Evolutionary conservation across 2,113 vertebrate genomes (phyloP).

Genomic region (Leptocoma aspasia): DNA sequence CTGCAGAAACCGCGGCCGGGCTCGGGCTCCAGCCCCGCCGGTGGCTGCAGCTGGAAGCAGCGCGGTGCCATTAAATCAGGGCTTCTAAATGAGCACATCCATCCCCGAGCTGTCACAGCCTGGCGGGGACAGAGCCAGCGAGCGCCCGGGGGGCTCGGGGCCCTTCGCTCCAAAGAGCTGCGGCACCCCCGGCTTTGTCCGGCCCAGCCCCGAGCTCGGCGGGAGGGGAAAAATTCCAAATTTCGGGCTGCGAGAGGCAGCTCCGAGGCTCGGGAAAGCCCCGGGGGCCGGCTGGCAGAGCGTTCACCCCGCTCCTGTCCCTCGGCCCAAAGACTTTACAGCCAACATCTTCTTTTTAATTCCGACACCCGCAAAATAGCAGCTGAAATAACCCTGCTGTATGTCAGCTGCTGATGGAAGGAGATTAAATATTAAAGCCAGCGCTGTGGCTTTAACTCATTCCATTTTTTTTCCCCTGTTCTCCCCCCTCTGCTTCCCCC

Average conservation of each 20-base stretch:
- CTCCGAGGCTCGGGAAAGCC: not conserved
- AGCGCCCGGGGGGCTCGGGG: too few species aligned
- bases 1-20: not conserved
- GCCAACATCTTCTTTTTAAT: slow-evolving; percentile 28
- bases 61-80: not conserved
- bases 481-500: not conserved
- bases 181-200: not conserved
- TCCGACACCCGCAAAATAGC: not conserved
- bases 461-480: not conserved
- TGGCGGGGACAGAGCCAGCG: too few species aligned
- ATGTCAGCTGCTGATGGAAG: slow-evolving; percentile 52
- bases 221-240: not conserved
- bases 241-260: rapidly evolving
- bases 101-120: not conserved
- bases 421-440: slow-evolving; percentile 53
- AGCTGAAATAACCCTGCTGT: slow-evolving; percentile 6
- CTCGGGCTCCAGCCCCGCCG: not conserved
- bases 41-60: not conserved
- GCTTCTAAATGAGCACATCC: not conserved
- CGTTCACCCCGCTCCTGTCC: not conserved
- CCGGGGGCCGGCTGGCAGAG: not conserved
- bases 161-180: too few species aligned
- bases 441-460: slow-evolving; percentile 45
- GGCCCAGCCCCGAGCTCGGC: too few species aligned
- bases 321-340: not conserved